Evolutionary conservation across 1,140 invertebrate genomes (phyloP), one percentile per base, ranked within the genome.

Genomic region (Antheraea mylitta): DNA sequence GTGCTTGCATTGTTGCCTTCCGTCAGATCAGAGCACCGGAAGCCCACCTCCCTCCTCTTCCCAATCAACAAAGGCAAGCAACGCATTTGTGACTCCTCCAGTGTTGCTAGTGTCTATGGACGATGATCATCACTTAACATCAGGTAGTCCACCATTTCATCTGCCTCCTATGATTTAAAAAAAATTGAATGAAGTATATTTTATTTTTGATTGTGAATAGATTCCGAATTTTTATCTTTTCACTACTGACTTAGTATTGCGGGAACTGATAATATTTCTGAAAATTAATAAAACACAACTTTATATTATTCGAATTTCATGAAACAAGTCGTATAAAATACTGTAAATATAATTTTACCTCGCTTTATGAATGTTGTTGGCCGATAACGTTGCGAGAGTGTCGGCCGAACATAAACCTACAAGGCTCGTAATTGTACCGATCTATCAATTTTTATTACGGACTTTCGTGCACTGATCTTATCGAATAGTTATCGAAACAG

Each of bases 381-480:
- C 22, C 45, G 16, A 53, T 16, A 13, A 53, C 16, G 13, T 13
- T 13, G 11, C 45, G 45, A 53, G 16, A 53, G 45, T 53, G 45
- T 9, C 45, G 45, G 11, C 13, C 16, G 11, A 53, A 53, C 16
- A 53, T 42, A 53, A 53, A 16, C 45, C 16, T 53, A 53, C 45
- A 53, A 53, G 45, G 45, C 11, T 53, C 13, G 45, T 53, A 53
- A 53, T 53, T 53, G 45, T 53, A 13, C 5, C 45, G 45, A 53
- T 53, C 45, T 53, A 53, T 53, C 45, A 53, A 53, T 53, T 53
- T 70, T 70, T 70, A 70, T 70, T 70, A 70, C 69, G 6, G 19
- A 11, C 58, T 70, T 66, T 59, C 64, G 69, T 66, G 69, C 16
- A 22, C n/a, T 48, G 64, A 58, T 70, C 66, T 61, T 59, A 70